Base-by-base conservation (phyloP, 2,888 invertebrate genomes). In the Campoplex nolae region DNA sequence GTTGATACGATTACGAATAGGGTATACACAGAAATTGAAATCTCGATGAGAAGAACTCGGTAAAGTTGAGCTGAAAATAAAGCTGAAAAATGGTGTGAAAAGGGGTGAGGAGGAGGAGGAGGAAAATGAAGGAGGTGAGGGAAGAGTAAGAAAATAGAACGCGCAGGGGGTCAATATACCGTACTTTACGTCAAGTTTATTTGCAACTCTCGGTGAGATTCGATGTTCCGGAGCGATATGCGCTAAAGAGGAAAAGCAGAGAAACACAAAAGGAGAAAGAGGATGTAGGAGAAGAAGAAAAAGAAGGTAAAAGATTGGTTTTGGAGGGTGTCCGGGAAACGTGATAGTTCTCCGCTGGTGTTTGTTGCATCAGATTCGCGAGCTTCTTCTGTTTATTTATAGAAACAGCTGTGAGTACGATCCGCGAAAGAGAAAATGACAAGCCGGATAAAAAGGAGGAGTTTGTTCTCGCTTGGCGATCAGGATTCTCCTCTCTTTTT, bases 291-390 rank as follows among this genome's bases (percentile, higher is more conserved):
- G 54, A 80, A 85, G 85, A 88, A 42, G 42, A 42, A 70, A 87
- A 79, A 83, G 80, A 85, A 84, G 75, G 28, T 81, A 83, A 68
- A 75, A 54, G 58, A 68, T 76, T 51, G 73, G 73, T 35, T 75
- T 51, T 7, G 9, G 70, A 67, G 65, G 79, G 70, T 78, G 23
- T 23, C 23, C 56, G 81, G 56, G 38, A 70, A 75, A 45, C 42
- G 68, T n/a, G 83, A 86, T 51, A 62, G 56, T 8, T 80, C 51
- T 71, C 83, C 73, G 80, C 85, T 84, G 86, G 84, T 73, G 73
- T 88, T 90, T 90, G 93, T 94, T 93, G 93, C 93, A 92, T 93
- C 93, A 93, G 93, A 93, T 93, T 81, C 91, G 90, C 89, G 90
- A 88, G 90, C 90, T 88, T 88, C 74, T 73, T 88, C 70, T 73